Evolutionary conservation across 2,113 vertebrate genomes (phyloP), one percentile per base, ranked within the genome.

Genomic region (Struthio camelus): DNA sequence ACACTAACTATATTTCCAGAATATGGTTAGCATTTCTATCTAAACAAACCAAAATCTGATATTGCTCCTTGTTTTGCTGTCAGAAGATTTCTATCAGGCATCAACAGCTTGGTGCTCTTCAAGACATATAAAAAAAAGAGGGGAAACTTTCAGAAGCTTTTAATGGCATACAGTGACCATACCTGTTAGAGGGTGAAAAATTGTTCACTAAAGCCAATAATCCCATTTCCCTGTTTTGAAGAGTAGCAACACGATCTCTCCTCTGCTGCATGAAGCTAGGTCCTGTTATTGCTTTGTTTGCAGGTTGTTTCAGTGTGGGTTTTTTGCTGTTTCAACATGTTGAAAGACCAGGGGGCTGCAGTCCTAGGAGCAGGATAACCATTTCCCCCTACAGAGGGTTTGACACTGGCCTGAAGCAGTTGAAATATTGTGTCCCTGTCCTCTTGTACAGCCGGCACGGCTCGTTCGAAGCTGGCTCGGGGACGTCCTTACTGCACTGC

Each of bases 201-300:
- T 17, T 19, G 4, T 25, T 34, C 2, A 0, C 32, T 67, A 7
- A 76, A 46, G 14, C 27, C 50, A 6, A 16, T 2, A 16, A 27
- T 11, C 18, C 17, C 3, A 8, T 20, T 51, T 28, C 64, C 25
- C 38, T 11, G 17, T 59, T 51, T 22, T 6, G 13, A 73, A 54
- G 51, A 56, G 20, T n/a, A 19, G 62, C 48, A 72, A 14, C 9
- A 5, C 4, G 8, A 7, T 36, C 9, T 84, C 13, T 65, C 42
- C 36, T 65, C n/a, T 14, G 9, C 36, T 85, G 46, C 11, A 0
- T 11, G 40, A n/a, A 50, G 10, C 1, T 0, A 2, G 22, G 25
- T 48, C 34, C 78, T 54, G 67, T 27, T 70, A 40, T 73, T 54
- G 50, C 28, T 54, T 90, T 50, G 38, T 51, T 65, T 50, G 50